A percentile compares a stretch with the other conserved stretches of the same genome.
Evolutionary conservation across 2,888 invertebrate species (phyloP).

Genomic region (Cacoxenus indagator): DNA sequence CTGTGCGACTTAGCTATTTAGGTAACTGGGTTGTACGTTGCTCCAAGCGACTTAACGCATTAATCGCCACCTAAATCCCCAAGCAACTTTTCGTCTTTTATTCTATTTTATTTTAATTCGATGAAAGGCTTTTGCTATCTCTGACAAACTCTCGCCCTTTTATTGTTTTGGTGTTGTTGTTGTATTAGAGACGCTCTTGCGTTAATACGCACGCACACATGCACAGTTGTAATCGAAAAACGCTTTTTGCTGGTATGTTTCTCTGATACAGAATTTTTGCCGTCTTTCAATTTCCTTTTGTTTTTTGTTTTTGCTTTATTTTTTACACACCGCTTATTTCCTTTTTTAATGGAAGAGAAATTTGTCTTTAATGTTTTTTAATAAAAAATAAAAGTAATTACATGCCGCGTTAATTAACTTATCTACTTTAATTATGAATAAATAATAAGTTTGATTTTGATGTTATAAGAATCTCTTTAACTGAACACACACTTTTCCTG

Average conservation of each 20-base stretch:
- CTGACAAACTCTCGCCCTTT: slow-evolving; percentile 24
- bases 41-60: slow-evolving; percentile 25
- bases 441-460: not conserved
- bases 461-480: not conserved
- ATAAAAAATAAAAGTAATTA: not conserved
- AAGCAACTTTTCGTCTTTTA: not conserved
- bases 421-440: not conserved
- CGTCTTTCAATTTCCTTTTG: slow-evolving; percentile 61
- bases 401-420: too few species aligned
- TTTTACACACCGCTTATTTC: slow-evolving; percentile 21
- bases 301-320: slow-evolving; percentile 1
- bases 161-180: slow-evolving; percentile 19
- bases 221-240: slow-evolving; percentile 23
- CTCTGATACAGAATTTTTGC: slow-evolving; percentile 62
- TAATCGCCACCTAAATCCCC: slow-evolving; percentile 26
- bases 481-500: not conserved
- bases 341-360: slow-evolving; percentile 36
- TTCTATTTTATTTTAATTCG: slow-evolving; percentile 52
- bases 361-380: not conserved
- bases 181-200: slow-evolving; percentile 42
- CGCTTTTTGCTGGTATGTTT: slow-evolving; percentile 27
- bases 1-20: slow-evolving; percentile 14
- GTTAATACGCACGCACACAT: slow-evolving; percentile 47
- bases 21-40: slow-evolving; percentile 20
- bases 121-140: slow-evolving; percentile 42